Conservation (phyloP, 2,888 invertebrate species). For the Coelopa pilipes region DNA sequence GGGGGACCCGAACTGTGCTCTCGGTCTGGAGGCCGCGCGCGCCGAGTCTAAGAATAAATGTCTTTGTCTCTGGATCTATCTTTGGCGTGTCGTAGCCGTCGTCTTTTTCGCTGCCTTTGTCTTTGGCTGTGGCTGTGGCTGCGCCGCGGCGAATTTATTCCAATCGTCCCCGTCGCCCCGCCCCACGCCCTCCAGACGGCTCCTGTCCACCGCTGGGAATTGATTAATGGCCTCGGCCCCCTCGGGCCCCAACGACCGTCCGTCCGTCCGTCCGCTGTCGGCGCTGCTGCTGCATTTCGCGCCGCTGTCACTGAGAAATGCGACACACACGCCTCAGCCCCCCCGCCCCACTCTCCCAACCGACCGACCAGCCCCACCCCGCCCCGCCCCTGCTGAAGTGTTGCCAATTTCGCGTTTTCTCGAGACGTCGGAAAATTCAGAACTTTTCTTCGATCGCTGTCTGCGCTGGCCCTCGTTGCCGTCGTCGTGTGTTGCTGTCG, state of each 20-base stretch:
- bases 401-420: slow-evolving; percentile 33
- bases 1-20: too few relatives aligned
- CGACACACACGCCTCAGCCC: slow-evolving; percentile 33
- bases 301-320: slow-evolving; percentile 36
- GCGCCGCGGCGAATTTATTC: not conserved
- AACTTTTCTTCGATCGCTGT: slow-evolving; percentile 2
- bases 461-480: too few relatives aligned
- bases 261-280: too few relatives aligned
- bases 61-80: too few relatives aligned
- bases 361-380: slow-evolving; percentile 35
- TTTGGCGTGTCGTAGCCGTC: not conserved
- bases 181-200: too few relatives aligned
- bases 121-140: not conserved
- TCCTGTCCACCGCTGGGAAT: too few relatives aligned
- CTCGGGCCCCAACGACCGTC: too few relatives aligned
- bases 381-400: slow-evolving; percentile 29
- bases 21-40: too few relatives aligned
- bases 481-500: not conserved
- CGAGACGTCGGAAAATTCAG: not conserved
- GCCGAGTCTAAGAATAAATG: too few relatives aligned
- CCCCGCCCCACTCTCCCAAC: slow-evolving; percentile 40
- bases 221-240: too few relatives aligned
- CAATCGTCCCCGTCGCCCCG: too few relatives aligned
- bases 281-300: slow-evolving; percentile 16
- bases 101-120: not conserved